Conservation (phyloP, 2,888 invertebrate genomes). For the Blastobasis adustella region DNA sequence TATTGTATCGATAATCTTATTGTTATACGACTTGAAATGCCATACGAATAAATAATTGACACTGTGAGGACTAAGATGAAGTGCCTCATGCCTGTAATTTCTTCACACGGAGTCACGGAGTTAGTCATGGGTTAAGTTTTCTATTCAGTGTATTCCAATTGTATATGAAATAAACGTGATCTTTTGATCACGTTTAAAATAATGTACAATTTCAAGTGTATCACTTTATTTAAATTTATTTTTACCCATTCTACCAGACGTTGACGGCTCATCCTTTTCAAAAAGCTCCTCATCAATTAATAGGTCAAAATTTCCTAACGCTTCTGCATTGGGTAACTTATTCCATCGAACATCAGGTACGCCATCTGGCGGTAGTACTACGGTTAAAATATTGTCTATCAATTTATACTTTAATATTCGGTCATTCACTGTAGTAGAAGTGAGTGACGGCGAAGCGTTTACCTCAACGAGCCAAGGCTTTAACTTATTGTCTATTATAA, state of each 20-base stretch:
- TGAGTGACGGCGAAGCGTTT: slow-evolving; percentile 96
- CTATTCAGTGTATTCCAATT: too few species aligned
- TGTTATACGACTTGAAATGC: too few species aligned
- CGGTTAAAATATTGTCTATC: slow-evolving; percentile 92
- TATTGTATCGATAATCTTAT: too few species aligned
- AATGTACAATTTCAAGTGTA: background rate
- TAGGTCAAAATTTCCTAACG: slow-evolving; percentile 89
- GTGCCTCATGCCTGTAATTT: too few species aligned
- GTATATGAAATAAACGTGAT: too few species aligned
- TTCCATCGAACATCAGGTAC: slow-evolving; percentile 93
- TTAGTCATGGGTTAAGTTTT: too few species aligned
- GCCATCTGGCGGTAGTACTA: slow-evolving; percentile 91
- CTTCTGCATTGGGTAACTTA: slow-evolving; percentile 83
- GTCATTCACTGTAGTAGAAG: slow-evolving; percentile 95
- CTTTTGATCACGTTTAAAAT: too few species aligned
- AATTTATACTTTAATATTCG: slow-evolving; percentile 94
- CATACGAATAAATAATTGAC: too few species aligned
- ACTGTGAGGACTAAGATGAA: too few species aligned
- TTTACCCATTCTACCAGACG: slow-evolving; percentile 28
- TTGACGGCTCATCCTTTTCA: slow-evolving; percentile 74
- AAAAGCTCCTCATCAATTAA: slow-evolving; percentile 88
- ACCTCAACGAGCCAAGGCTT: slow-evolving; percentile 97
- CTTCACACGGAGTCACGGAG: too few species aligned
- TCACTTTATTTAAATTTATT: background rate
- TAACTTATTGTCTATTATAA: slow-evolving; percentile 94